These are phyloP conservation scores for Oplegnathus fasciatus DNA, from an alignment of 2,113 vertebrate genomes.

Conservation along the genomic window DNA sequence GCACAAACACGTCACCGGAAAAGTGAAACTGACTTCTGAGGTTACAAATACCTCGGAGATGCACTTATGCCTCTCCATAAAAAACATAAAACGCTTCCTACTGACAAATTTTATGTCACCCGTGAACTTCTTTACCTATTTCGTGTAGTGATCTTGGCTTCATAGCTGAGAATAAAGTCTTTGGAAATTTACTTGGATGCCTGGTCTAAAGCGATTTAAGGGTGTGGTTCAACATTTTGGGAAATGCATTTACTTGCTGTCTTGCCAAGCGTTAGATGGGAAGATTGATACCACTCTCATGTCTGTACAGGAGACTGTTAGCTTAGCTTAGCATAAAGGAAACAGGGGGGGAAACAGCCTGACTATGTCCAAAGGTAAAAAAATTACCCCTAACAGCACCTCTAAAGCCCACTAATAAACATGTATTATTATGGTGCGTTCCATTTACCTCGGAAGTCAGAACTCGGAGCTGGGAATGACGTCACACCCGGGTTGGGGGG, in stretches of 20 bases:
- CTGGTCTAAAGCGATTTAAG: background rate
- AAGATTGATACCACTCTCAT: background rate
- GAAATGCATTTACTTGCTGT: background rate
- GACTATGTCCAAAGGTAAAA: no score
- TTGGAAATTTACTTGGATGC: background rate
- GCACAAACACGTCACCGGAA: slow-evolving; percentile 54
- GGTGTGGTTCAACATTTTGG: background rate
- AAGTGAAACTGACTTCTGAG: slow-evolving; percentile 61
- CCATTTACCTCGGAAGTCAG: no score
- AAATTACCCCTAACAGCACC: no score
- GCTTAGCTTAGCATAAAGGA: background rate
- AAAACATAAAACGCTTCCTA: slow-evolving; percentile 23
- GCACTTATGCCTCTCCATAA: background rate
- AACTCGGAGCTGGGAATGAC: no score
- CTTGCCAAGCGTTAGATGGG: no score
- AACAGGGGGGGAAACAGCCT: background rate
- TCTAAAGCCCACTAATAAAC: no score
- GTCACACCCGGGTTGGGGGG: no score
- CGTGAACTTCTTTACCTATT: background rate
- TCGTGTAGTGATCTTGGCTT: background rate
- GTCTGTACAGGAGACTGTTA: background rate
- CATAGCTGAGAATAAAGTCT: background rate
- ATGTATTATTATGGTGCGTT: no score
- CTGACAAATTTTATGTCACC: background rate
- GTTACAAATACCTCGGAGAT: slow-evolving; percentile 29